phyloP scores from a whole-genome alignment of 1,140 invertebrate genomes.

The Drosophila pseudoananassae region DNA sequence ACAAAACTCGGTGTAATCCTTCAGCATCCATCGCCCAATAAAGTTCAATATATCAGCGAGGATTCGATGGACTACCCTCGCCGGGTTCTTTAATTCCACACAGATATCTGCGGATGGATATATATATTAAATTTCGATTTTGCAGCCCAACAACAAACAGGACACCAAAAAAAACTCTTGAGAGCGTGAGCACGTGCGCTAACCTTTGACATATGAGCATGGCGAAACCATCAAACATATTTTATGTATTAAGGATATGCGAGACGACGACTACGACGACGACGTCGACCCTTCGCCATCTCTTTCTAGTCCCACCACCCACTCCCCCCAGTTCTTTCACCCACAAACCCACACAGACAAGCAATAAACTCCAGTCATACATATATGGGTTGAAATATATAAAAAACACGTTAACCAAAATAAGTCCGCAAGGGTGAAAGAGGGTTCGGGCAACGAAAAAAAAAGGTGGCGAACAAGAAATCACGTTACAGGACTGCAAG shows the following conservation, averaged over 20 bases:
- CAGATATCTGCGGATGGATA: constrained; percentile 27
- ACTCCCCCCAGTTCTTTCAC: neutral
- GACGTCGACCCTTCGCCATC: constrained; percentile 39
- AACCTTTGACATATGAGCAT: constrained; percentile 78
- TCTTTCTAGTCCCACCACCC: constrained; percentile 12
- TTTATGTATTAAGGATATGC: constrained; percentile 79
- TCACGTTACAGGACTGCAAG: constrained; percentile 69
- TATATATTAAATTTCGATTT: constrained; percentile 82
- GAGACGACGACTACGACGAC: constrained; percentile 35
- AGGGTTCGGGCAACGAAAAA: neutral
- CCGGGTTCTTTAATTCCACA: constrained; percentile 33
- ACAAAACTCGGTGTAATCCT: constrained; percentile 25
- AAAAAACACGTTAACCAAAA: constrained; percentile 61
- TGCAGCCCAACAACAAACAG: constrained; percentile 40
- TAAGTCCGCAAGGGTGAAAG: constrained; percentile 27
- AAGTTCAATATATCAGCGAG: constrained; percentile 19
- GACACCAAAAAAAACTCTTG: constrained; percentile 14
- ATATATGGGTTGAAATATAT: constrained; percentile 38
- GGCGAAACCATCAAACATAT: constrained; percentile 79
- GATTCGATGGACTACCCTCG: constrained; percentile 29
- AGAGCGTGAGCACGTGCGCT: constrained; percentile 76
- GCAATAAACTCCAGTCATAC: constrained; percentile 50
- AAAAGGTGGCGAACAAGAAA: constrained; percentile 44
- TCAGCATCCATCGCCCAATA: constrained; percentile 12
- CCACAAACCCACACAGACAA: constrained; percentile 32